phyloP scores from a whole-genome alignment of 92 coral and sea anemone species.

The Epizoanthus rinbou region DNA sequence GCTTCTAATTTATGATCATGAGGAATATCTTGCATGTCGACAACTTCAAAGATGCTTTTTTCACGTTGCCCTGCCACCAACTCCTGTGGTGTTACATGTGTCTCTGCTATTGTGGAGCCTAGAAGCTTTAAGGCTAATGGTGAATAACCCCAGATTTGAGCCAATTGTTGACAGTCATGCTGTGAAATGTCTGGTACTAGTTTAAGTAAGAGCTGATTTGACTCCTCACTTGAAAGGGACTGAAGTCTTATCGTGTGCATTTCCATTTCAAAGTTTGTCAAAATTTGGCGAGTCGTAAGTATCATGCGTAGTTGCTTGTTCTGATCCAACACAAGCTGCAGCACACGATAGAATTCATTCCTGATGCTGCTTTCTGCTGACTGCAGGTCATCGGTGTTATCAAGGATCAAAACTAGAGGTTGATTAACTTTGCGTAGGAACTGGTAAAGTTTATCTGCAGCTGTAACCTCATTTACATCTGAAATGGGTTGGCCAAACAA shows the following conservation, averaged over 20 bases:
- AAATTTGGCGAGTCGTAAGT: conserved; percentile 8
- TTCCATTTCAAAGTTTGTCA: not conserved
- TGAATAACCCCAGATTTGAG: not conserved
- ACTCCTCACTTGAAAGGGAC: not conserved
- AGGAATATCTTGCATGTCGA: not conserved
- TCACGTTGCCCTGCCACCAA: not conserved
- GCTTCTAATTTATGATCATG: not conserved
- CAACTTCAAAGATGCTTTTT: conserved; percentile 3
- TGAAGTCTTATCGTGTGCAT: not conserved
- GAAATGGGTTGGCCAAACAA: not conserved
- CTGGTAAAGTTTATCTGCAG: conserved; percentile 7
- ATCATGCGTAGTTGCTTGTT: not conserved
- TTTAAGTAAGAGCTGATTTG: not conserved
- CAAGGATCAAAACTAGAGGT: not conserved
- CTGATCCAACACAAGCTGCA: not conserved
- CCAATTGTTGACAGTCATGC: conserved; percentile 9
- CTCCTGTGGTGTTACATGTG: not conserved
- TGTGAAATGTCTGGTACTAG: conserved; percentile 1
- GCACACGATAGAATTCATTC: not conserved
- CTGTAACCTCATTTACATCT: not conserved
- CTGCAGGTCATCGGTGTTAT: conserved; percentile 4
- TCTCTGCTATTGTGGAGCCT: not conserved
- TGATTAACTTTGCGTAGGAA: not conserved
- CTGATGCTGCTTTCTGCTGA: not conserved
- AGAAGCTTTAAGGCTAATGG: conserved; percentile 8